Conservation (phyloP, 2,888 invertebrate species). For the Petrolisthes manimaculis region DNA sequence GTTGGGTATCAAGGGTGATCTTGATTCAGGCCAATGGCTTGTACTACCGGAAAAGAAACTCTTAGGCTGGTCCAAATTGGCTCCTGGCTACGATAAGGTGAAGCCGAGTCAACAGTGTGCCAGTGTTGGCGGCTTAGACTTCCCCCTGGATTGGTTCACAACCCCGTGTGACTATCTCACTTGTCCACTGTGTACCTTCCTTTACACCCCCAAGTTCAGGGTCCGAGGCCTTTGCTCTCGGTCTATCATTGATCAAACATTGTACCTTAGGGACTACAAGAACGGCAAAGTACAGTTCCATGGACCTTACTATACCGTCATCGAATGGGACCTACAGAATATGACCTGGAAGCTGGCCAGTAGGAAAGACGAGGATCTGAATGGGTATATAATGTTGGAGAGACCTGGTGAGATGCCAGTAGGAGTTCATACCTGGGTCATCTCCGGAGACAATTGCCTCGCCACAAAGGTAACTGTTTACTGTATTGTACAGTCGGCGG, state of each 20-base stretch:
- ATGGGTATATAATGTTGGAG: not conserved
- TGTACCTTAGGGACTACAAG: conserved; percentile 18
- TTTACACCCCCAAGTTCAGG: not conserved
- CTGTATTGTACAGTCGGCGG: no score
- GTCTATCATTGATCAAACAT: conserved; percentile 14
- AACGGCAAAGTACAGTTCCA: conserved; percentile 10
- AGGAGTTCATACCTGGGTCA: conserved; percentile 18
- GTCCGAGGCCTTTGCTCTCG: conserved; percentile 29
- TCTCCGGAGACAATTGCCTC: conserved; percentile 28
- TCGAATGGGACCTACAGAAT: conserved; percentile 19
- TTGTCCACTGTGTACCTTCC: conserved; percentile 40
- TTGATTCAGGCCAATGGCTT: conserved; percentile 23
- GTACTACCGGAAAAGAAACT: not conserved
- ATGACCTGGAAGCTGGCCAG: conserved; percentile 27
- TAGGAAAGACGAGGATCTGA: conserved; percentile 21
- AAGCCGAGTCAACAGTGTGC: conserved; percentile 7
- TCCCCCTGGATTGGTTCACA: conserved; percentile 17
- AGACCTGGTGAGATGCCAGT: not conserved
- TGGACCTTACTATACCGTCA: conserved; percentile 19
- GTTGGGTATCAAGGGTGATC: conserved; percentile 20
- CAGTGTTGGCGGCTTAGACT: conserved; percentile 19
- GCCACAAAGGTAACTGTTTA: not conserved
- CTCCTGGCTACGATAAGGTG: conserved; percentile 21
- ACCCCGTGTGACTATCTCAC: conserved; percentile 21
- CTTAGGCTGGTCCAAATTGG: conserved; percentile 8